Evolutionary conservation across 2,888 invertebrate species (phyloP).

Genomic region (Plagodis dolabraria): DNA sequence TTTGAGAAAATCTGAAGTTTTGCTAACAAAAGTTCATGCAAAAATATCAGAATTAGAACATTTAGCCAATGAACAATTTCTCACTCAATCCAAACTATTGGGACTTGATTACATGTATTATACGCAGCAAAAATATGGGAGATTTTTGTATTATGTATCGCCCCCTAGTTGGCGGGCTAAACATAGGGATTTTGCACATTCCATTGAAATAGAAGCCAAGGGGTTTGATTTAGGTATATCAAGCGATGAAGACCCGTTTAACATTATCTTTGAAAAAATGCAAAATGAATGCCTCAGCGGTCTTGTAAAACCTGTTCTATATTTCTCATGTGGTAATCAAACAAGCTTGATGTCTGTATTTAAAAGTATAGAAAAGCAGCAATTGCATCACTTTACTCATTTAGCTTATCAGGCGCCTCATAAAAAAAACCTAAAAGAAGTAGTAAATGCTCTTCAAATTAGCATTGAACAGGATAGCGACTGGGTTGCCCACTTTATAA

Average conservation of each 20-base stretch:
- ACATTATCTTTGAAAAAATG: conserved; percentile 75
- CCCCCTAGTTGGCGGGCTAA: conserved; percentile 85
- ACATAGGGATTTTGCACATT: conserved; percentile 78
- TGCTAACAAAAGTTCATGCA: conserved; percentile 66
- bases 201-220: conserved; percentile 73
- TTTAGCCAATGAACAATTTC: conserved; percentile 66
- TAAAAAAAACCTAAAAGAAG: conserved; percentile 74
- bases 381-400: conserved; percentile 86
- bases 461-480: conserved; percentile 62
- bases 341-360: conserved; percentile 83
- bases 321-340: conserved; percentile 78
- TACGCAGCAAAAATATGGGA: conserved; percentile 87
- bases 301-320: conserved; percentile 79
- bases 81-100: conserved; percentile 76
- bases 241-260: conserved; percentile 69
- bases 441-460: conserved; percentile 72
- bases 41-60: conserved; percentile 73
- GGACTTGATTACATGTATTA: conserved; percentile 87
- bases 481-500: conserved; percentile 53
- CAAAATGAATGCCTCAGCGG: conserved; percentile 66
- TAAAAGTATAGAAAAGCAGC: conserved; percentile 86
- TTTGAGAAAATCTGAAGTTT: conserved; percentile 77
- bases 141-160: conserved; percentile 88
- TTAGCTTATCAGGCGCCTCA: conserved; percentile 84
- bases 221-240: conserved; percentile 71